Evolutionary conservation across 2,888 invertebrate genomes (phyloP).

Genomic region (Rotaria sp.): DNA sequence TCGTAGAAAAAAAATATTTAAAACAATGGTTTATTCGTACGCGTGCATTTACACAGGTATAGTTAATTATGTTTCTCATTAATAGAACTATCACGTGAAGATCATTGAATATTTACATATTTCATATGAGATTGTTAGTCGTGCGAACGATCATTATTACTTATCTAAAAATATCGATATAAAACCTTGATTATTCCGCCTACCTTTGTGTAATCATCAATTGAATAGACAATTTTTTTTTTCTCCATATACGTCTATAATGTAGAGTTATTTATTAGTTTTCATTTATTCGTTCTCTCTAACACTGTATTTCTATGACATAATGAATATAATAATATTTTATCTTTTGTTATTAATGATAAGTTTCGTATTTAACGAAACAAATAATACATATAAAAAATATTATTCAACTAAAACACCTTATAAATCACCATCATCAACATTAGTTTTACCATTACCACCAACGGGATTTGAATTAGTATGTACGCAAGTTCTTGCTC

Average conservation of each 20-base stretch:
- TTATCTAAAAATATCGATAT: not conserved
- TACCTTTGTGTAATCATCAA: not conserved
- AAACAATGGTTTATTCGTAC: slow-evolving; percentile 92
- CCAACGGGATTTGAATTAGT: not conserved
- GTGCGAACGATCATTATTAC: slow-evolving; percentile 41
- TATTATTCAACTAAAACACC: not conserved
- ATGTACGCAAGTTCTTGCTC: not conserved
- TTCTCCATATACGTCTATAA: not conserved
- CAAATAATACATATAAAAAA: not conserved
- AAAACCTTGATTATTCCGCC: not conserved
- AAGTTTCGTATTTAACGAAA: not conserved
- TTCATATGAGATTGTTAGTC: not conserved
- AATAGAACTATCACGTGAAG: not conserved
- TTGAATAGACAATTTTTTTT: not conserved
- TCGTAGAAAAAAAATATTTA: slow-evolving; percentile 76
- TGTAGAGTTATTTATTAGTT: not conserved
- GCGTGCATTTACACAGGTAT: slow-evolving; percentile 60
- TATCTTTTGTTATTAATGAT: not conserved
- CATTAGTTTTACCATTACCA: not conserved
- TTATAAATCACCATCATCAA: not conserved
- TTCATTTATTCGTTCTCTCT: not conserved
- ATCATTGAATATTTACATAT: not conserved
- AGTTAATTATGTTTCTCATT: not conserved
- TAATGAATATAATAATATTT: not conserved
- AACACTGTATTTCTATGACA: not conserved